Conservation (phyloP, 2,888 invertebrate genomes). For the Troides oblongomaculatus region DNA sequence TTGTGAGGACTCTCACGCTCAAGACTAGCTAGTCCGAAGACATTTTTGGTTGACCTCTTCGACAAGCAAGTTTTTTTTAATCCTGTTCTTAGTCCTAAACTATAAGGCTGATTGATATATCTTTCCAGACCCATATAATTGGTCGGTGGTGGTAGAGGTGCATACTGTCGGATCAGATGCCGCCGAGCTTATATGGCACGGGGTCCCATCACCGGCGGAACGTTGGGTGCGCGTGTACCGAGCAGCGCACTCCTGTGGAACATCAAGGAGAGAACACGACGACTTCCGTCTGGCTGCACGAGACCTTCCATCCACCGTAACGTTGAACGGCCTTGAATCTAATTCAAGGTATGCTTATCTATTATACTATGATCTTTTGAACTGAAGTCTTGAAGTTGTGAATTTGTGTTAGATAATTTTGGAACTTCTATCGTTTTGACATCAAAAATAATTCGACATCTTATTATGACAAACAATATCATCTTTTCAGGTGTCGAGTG, state of each 20-base stretch:
- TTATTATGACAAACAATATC: slow-evolving; percentile 9
- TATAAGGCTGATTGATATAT: background rate
- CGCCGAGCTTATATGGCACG: slow-evolving; percentile 89
- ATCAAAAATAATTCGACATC: background rate
- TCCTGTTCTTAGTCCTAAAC: too few relatives aligned
- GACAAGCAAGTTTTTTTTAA: too few relatives aligned
- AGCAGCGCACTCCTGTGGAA: slow-evolving; percentile 82
- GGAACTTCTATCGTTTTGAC: too few relatives aligned
- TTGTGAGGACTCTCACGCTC: too few relatives aligned
- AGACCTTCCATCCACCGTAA: slow-evolving; percentile 59
- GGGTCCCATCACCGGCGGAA: slow-evolving; percentile 93
- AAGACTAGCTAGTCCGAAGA: too few relatives aligned
- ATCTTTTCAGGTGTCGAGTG: slow-evolving; percentile 84
- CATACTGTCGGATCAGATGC: slow-evolving; percentile 87
- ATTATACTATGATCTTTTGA: background rate
- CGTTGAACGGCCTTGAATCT: slow-evolving; percentile 67
- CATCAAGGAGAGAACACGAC: slow-evolving; percentile 65
- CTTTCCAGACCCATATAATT: slow-evolving; percentile 87
- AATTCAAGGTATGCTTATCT: slow-evolving; percentile 77
- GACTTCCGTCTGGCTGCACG: slow-evolving; percentile 65
- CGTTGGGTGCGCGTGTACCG: slow-evolving; percentile 94
- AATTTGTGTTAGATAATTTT: too few relatives aligned
- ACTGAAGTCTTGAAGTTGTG: background rate
- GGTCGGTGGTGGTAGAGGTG: slow-evolving; percentile 88
- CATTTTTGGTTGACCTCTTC: too few relatives aligned